Evolutionary conservation across 1,140 invertebrate species (phyloP).

Genomic region (Zaprionus africanus): DNA sequence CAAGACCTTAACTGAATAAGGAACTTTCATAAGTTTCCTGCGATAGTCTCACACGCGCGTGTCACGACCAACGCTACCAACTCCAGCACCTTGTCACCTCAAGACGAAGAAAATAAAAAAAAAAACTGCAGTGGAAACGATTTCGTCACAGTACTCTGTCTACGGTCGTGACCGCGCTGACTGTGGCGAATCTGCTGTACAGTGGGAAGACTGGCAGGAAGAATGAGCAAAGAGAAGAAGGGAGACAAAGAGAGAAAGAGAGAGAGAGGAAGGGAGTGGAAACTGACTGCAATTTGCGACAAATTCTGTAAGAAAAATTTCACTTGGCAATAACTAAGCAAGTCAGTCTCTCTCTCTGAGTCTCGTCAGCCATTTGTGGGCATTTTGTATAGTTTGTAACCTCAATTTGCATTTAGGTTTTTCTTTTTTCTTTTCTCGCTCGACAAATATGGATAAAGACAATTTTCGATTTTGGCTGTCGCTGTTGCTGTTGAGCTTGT

Average conservation of each 20-base stretch:
- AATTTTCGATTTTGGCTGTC: constrained; percentile 39
- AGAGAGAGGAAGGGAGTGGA: not conserved
- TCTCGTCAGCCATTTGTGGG: constrained; percentile 40
- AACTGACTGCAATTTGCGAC: constrained; percentile 66
- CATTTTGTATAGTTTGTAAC: constrained; percentile 54
- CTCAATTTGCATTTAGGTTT: constrained; percentile 61
- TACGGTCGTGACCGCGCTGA: constrained; percentile 42
- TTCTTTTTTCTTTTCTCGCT: not conserved
- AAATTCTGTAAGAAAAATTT: constrained; percentile 58
- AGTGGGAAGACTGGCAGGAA: not conserved
- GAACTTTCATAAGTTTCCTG: not conserved
- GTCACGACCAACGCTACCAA: constrained; percentile 12
- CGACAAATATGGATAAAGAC: constrained; percentile 53
- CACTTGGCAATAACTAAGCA: constrained; percentile 42
- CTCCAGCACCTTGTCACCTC: constrained; percentile 19
- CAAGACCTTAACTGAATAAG: too few relatives aligned
- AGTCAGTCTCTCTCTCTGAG: not conserved
- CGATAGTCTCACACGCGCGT: not conserved
- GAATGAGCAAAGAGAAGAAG: not conserved
- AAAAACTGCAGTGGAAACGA: constrained; percentile 17
- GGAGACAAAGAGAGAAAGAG: too few relatives aligned
- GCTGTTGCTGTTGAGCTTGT: constrained; percentile 22
- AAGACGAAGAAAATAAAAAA: constrained; percentile 13
- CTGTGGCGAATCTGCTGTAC: constrained; percentile 45
- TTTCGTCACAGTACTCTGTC: constrained; percentile 54